A percentile compares a stretch with the other conserved stretches of the same genome.
Conservation (phyloP, 2,888 invertebrate species). For the Tiphia femorata region DNA sequence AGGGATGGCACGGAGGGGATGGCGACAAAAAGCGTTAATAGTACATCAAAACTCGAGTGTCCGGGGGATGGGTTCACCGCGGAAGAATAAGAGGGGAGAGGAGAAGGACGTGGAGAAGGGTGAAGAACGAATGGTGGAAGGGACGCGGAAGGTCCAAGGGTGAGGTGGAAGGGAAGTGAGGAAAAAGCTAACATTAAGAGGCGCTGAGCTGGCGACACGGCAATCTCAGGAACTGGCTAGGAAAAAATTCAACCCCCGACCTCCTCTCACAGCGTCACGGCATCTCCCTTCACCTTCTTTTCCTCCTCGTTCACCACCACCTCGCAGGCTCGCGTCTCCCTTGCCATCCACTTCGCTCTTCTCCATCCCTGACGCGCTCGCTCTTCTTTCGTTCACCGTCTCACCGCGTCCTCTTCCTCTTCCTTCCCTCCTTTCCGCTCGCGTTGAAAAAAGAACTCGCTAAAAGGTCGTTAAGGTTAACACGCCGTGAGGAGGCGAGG, state of each 20-base stretch:
- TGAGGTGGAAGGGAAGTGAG: constrained; percentile 19
- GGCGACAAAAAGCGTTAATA: constrained; percentile 26
- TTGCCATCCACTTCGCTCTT: too few relatives aligned
- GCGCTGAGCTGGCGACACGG: constrained; percentile 62
- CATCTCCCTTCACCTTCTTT: too few relatives aligned
- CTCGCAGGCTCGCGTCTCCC: too few relatives aligned
- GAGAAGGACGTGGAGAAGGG: background rate
- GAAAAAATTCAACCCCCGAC: too few relatives aligned
- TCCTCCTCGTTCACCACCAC: too few relatives aligned
- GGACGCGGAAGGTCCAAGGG: constrained; percentile 2
- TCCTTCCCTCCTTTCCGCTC: background rate
- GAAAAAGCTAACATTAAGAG: constrained; percentile 61
- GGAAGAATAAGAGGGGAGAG: constrained; percentile 9
- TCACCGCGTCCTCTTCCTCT: background rate
- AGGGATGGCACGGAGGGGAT: background rate
- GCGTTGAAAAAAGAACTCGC: constrained; percentile 45
- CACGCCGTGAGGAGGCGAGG: constrained; percentile 48
- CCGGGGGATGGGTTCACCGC: constrained; percentile 12
- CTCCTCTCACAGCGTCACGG: too few relatives aligned
- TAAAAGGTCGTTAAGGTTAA: constrained; percentile 65
- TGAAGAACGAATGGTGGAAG: background rate
- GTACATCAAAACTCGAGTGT: constrained; percentile 38
- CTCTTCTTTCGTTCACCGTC: background rate
- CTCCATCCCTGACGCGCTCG: background rate
- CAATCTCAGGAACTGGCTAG: constrained; percentile 58